A percentile compares a stretch with the other conserved stretches of the same genome.
phyloP scores from a whole-genome alignment of 2,888 invertebrate genomes.

The Hirtodrosophila alboralis region DNA sequence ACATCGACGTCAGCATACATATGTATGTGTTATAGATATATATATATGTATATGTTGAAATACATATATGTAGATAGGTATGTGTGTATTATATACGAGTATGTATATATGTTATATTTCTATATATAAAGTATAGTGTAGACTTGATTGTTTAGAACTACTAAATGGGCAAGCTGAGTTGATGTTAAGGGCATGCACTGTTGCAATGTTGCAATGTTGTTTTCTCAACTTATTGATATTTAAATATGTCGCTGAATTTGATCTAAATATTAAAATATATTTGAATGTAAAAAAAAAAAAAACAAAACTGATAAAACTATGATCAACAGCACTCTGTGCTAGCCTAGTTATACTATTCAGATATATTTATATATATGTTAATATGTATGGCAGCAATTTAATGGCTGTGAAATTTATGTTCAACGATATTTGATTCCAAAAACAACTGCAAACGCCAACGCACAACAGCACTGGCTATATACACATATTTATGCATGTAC shows the following conservation, averaged over 20 bases:
- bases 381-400: slow-evolving; percentile 50
- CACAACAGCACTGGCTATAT: slow-evolving; percentile 47
- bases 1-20: slow-evolving; percentile 61
- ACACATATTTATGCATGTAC: slow-evolving; percentile 6
- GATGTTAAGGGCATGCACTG: slow-evolving; percentile 47
- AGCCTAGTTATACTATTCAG: slow-evolving; percentile 31
- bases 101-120: slow-evolving; percentile 3
- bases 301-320: slow-evolving; percentile 27
- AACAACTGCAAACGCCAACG: slow-evolving; percentile 71
- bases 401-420: slow-evolving; percentile 77
- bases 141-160: slow-evolving; percentile 5
- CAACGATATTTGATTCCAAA: slow-evolving; percentile 75
- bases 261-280: slow-evolving; percentile 38
- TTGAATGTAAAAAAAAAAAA: slow-evolving; percentile 20
- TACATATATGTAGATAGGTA: slow-evolving; percentile 2
- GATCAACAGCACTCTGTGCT: slow-evolving; percentile 12
- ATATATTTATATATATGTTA: slow-evolving; percentile 2
- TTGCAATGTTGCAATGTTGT: slow-evolving; percentile 31
- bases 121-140: neutral
- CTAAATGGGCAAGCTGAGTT: slow-evolving; percentile 11
- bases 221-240: slow-evolving; percentile 4
- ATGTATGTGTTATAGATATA: neutral
- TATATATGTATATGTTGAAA: no score
- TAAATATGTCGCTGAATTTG: slow-evolving; percentile 13
- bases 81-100: slow-evolving; percentile 1